Evolutionary conservation across 2,888 invertebrate species (phyloP), one percentile per base, ranked within the genome.

Genomic region (Oithona nana): DNA sequence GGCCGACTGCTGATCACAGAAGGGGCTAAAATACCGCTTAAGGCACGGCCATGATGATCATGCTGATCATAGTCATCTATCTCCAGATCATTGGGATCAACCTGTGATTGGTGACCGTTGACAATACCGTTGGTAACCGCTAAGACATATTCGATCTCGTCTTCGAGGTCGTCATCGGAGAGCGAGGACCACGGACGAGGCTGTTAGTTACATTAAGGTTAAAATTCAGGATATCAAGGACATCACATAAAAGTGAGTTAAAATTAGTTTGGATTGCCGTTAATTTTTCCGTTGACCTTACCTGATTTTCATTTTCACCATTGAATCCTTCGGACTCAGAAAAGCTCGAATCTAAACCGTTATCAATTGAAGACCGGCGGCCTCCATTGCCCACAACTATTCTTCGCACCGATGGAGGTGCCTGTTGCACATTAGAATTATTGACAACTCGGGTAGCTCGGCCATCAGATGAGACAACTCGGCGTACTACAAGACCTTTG

Each of bases 241-340:
- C 11, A 11, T n/a, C 24, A 24, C 6, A 20, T 52, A 16, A 52
- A 24, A 24, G 54, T 52, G 22, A 22, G 24, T 52, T 3, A 52
- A 3, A 20, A 16, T 24, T 20, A 52, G 39, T n/a, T n/a, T n/a
- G n/a, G 39, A 11, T 39, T 52, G 22, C 13, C 1, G 26, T 52
- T 1, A 52, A 52, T 16, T 3, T 1, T 3, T 39, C 6, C 16
- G 4, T 2, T 13, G 20, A 20, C 20, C 58, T 58, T 48, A 58
- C 58, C 59, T 50, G 28, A n/a, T n/a, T n/a, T 28, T 57, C 57
- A 57, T 24, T 28, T n/a, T 57, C 57, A 1, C 57, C 57, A 28
- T n/a, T 50, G 16, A 59, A 48, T 50, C 59, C 59, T 8, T 59
- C 59, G 29, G 28, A 28, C 49, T 59, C 59, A 2, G 59, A 59